Conservation (phyloP, 2,888 invertebrate species). For the Cecidostiba fungosa region DNA sequence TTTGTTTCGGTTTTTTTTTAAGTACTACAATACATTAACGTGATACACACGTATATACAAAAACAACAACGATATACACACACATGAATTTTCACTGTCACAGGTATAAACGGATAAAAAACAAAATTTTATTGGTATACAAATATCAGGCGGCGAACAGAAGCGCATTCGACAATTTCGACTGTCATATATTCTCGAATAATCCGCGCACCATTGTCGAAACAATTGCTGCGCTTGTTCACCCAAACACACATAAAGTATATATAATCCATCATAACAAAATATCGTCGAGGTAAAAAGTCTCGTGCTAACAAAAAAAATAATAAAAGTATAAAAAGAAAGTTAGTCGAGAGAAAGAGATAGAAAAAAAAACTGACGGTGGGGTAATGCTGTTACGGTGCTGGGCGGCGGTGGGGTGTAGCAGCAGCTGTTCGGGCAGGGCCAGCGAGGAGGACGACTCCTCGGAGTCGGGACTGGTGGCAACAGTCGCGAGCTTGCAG, state of each 20-base stretch:
- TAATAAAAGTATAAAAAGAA: neutral
- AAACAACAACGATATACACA: neutral
- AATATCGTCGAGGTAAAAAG: neutral
- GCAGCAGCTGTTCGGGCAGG: conserved; percentile 72
- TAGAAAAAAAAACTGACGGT: conserved; percentile 80
- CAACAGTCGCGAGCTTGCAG: conserved; percentile 58
- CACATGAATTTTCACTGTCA: neutral
- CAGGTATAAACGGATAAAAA: neutral
- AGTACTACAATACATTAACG: neutral
- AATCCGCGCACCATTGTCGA: no score
- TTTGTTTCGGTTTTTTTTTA: conserved; percentile 13
- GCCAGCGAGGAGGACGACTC: conserved; percentile 76
- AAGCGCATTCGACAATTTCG: neutral
- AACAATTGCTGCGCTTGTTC: neutral
- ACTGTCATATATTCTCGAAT: neutral
- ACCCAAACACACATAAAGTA: neutral
- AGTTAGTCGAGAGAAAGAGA: conserved; percentile 28
- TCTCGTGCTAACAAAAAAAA: neutral
- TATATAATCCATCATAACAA: neutral
- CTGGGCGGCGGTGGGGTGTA: conserved; percentile 73
- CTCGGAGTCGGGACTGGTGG: conserved; percentile 81
- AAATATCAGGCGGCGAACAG: neutral
- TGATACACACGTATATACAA: neutral
- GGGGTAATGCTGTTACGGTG: conserved; percentile 82
- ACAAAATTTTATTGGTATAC: neutral